Percentiles rank a stretch among this genome's conserved stretches.
These are phyloP conservation scores for Apotomis capreana DNA, from an alignment of 2,888 invertebrate genomes.

Conservation along the genomic window DNA sequence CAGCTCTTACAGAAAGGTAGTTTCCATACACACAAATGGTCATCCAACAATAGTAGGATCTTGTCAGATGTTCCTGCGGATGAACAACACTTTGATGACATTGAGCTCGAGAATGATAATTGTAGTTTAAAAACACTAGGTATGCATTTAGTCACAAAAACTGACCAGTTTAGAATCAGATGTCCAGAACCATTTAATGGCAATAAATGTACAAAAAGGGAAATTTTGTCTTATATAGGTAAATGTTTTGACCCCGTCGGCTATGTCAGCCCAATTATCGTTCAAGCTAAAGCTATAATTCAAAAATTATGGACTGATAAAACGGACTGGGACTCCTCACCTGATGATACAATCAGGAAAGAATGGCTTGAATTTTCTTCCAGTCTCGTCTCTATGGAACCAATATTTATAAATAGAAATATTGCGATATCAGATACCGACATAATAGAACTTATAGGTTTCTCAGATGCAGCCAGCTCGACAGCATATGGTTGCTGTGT, in stretches of 20 bases:
- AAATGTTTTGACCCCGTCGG: slow-evolving; percentile 45
- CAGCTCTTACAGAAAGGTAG: slow-evolving; percentile 3
- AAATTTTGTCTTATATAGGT: slow-evolving; percentile 39
- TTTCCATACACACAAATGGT: slow-evolving; percentile 25
- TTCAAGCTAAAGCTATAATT: slow-evolving; percentile 41
- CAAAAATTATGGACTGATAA: slow-evolving; percentile 31
- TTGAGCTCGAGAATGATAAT: background rate
- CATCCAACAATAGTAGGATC: background rate
- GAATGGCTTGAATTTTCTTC: no score
- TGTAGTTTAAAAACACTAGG: slow-evolving; percentile 8
- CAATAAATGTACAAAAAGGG: slow-evolving; percentile 40
- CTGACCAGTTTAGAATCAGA: background rate
- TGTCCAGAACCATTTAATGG: slow-evolving; percentile 1
- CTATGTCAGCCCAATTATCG: slow-evolving; percentile 38
- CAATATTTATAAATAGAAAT: no score
- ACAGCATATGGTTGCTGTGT: no score
- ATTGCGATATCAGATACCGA: no score
- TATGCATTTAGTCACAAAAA: background rate
- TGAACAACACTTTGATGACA: slow-evolving; percentile 2
- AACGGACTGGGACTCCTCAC: no score
- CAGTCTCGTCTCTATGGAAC: no score
- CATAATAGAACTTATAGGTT: background rate
- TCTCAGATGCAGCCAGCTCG: background rate
- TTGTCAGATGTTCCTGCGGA: background rate
- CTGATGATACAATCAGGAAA: no score